These are phyloP conservation scores for Crotalus tigris DNA, from an alignment of 2,113 vertebrate species.

Conservation along the genomic window DNA sequence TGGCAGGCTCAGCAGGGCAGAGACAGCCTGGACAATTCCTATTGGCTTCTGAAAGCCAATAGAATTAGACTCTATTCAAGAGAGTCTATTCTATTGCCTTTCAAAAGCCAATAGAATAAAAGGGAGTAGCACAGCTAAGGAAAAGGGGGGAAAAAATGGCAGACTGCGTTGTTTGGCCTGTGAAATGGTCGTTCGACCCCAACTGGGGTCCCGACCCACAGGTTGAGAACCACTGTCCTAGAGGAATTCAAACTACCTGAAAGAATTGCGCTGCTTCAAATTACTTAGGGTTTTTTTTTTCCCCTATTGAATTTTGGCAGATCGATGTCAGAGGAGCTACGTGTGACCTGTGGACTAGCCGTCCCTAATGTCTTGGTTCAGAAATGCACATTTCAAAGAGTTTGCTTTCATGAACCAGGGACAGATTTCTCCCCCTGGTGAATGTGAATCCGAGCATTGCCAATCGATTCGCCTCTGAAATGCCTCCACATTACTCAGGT, in stretches of 20 bases:
- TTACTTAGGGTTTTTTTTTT: neutral
- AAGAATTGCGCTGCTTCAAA: neutral
- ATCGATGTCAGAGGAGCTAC: neutral
- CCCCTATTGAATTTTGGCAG: neutral
- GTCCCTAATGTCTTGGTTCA: neutral
- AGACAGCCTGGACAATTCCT: no score
- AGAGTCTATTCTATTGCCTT: no score
- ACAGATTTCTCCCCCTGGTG: neutral
- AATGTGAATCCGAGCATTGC: neutral
- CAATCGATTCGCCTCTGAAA: neutral
- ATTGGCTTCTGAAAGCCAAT: no score
- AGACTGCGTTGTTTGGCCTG: no score
- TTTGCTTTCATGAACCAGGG: neutral
- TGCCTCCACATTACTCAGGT: neutral
- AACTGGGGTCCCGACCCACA: no score
- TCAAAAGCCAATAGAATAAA: no score
- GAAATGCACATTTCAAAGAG: neutral
- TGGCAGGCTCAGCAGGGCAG: no score
- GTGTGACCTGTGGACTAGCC: neutral
- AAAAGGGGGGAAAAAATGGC: no score
- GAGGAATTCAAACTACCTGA: neutral
- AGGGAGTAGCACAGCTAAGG: no score
- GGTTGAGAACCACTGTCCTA: neutral
- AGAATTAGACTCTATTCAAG: no score
- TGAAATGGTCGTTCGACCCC: no score